Evolutionary conservation across 2,888 invertebrate genomes (phyloP).

Genomic region (Homarus gammarus): DNA sequence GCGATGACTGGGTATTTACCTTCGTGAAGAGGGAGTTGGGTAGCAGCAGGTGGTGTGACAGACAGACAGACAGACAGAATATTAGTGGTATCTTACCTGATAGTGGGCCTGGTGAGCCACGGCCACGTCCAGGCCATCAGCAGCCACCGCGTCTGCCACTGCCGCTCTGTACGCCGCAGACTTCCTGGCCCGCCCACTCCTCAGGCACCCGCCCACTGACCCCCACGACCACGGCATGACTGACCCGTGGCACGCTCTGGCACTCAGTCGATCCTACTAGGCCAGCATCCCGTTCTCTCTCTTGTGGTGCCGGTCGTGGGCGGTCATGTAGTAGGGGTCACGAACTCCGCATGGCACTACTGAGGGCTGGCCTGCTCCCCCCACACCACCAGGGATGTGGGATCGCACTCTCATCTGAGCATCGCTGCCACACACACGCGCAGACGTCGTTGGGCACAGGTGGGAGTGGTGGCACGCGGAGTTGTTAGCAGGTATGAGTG

Average conservation of each 20-base stretch:
- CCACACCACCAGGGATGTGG: background rate
- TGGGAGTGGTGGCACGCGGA: background rate
- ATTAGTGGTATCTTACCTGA: no score
- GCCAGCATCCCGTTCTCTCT: conserved; percentile 2
- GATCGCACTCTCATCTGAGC: conserved; percentile 31
- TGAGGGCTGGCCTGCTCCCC: background rate
- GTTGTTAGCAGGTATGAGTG: background rate
- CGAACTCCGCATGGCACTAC: conserved; percentile 29
- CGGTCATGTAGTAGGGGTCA: conserved; percentile 34
- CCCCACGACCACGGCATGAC: conserved; percentile 66
- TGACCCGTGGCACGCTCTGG: background rate
- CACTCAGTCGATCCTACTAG: conserved; percentile 37
- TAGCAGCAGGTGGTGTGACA: no score
- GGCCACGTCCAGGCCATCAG: conserved; percentile 68
- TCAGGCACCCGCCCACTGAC: conserved; percentile 64
- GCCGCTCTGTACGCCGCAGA: conserved; percentile 72
- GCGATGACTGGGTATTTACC: no score
- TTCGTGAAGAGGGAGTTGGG: no score
- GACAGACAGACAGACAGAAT: no score
- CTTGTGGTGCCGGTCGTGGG: conserved; percentile 2
- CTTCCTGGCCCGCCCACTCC: conserved; percentile 63
- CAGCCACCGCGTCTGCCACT: conserved; percentile 68
- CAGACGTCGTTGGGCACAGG: background rate
- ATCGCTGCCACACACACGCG: conserved; percentile 13
- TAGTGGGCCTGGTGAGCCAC: conserved; percentile 42